Conservation (phyloP, 2,797 vertebrate genomes). For the Orestias chungarensis region DNA sequence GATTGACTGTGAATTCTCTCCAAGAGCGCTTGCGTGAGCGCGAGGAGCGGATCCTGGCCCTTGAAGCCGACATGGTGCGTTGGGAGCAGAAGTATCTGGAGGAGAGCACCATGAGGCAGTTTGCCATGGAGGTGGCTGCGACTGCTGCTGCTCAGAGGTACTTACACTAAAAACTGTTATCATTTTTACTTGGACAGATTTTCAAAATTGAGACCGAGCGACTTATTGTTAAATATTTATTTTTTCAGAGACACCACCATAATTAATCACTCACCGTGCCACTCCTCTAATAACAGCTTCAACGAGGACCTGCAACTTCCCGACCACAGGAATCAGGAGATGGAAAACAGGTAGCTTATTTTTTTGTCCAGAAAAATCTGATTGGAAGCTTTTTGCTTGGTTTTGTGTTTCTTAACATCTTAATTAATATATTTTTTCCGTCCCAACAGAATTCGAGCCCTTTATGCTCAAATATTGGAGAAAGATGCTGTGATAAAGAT, state of each 20-base stretch:
- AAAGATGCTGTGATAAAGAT: constrained; percentile 97
- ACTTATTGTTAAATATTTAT: neutral
- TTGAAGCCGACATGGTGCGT: constrained; percentile 97
- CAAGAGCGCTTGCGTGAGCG: constrained; percentile 92
- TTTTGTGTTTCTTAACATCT: neutral
- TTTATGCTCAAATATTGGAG: constrained; percentile 95
- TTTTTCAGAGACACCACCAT: constrained; percentile 84
- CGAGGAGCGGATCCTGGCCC: constrained; percentile 93
- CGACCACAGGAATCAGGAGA: constrained; percentile 91
- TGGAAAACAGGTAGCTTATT: constrained; percentile 92
- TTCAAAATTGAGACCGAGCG: constrained; percentile 13
- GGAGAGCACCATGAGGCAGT: constrained; percentile 97
- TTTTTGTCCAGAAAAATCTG: neutral
- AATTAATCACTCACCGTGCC: constrained; percentile 94
- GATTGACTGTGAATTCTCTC: constrained; percentile 72
- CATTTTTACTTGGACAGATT: neutral
- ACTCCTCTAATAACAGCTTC: constrained; percentile 95
- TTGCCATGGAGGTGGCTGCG: constrained; percentile 97
- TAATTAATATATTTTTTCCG: constrained; percentile 6
- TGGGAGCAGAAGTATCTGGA: constrained; percentile 99
- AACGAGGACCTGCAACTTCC: constrained; percentile 88
- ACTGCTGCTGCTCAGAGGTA: constrained; percentile 92
- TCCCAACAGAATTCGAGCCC: constrained; percentile 86
- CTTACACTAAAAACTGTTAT: neutral
- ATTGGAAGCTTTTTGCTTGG: neutral